Conservation (phyloP, 2,888 invertebrate genomes). For the Hypomecis punctinalis region DNA sequence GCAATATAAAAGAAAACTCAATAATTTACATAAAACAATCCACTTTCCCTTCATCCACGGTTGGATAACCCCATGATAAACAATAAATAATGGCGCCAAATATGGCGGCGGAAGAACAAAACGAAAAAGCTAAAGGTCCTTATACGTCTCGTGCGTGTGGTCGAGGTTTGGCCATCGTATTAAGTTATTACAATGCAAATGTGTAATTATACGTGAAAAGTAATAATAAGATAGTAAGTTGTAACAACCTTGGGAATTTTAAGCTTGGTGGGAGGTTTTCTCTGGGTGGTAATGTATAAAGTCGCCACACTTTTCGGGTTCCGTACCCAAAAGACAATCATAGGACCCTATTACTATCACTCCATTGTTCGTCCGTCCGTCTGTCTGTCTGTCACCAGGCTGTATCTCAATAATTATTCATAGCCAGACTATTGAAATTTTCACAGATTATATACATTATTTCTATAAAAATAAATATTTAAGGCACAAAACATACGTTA, state of each 20-base stretch:
- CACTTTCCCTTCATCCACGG: slow-evolving; percentile 38
- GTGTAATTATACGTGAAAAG: slow-evolving; percentile 28
- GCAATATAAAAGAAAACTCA: background rate
- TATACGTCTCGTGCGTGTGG: slow-evolving; percentile 57
- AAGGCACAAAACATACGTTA: no score
- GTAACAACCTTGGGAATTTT: background rate
- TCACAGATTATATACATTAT: no score
- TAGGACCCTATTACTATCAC: no score
- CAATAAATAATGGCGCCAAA: slow-evolving; percentile 38
- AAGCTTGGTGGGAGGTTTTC: background rate
- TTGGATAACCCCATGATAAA: slow-evolving; percentile 43
- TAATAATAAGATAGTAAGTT: background rate
- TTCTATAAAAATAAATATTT: no score
- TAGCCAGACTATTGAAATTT: no score
- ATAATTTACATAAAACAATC: slow-evolving; percentile 11
- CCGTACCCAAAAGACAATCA: no score
- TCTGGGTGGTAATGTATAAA: slow-evolving; percentile 1
- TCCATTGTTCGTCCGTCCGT: no score
- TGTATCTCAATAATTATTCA: no score
- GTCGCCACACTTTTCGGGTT: no score
- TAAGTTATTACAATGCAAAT: slow-evolving; percentile 74
- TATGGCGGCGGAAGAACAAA: slow-evolving; percentile 31
- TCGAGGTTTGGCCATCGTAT: slow-evolving; percentile 53
- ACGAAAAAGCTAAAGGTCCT: slow-evolving; percentile 36
- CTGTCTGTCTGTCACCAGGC: no score